phyloP scores from a whole-genome alignment of 37 sponge, comb jelly and placozoan species.

The Halisarca cf. caerulea region DNA sequence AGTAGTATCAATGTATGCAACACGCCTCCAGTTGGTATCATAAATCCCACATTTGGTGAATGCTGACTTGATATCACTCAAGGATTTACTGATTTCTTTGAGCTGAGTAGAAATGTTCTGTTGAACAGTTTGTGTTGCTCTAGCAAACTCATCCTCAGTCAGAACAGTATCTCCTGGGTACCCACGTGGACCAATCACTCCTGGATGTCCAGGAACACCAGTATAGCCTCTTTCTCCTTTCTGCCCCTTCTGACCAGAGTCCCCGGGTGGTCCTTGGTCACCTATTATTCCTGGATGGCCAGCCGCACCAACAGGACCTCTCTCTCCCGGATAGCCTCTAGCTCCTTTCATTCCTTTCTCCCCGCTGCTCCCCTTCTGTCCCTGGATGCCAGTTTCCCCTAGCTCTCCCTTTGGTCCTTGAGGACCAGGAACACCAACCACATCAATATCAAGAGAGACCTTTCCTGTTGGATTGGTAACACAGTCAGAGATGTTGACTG shows the following conservation, averaged over 20 bases:
- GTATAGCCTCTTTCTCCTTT: too few relatives aligned
- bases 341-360: too few relatives aligned
- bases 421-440: slow-evolving; percentile 18
- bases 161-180: background rate
- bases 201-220: background rate
- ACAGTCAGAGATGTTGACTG: background rate
- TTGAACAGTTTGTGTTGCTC: slow-evolving; percentile 9
- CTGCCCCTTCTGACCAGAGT: background rate
- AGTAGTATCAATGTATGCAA: slow-evolving; percentile 35
- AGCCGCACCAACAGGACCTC: too few relatives aligned
- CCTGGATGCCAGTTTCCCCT: too few relatives aligned
- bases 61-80: background rate
- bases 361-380: too few relatives aligned
- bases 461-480: background rate
- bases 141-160: background rate
- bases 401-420: background rate
- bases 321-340: too few relatives aligned
- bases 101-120: background rate
- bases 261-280: background rate
- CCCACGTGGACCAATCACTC: background rate
- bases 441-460: background rate
- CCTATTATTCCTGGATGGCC: background rate
- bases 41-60: background rate
- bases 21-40: slow-evolving; percentile 23
- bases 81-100: too few relatives aligned